Percentiles rank a stretch among this genome's conserved stretches.
Evolutionary conservation across 2,888 invertebrate genomes (phyloP).

Genomic region (Malachius bipustulatus): DNA sequence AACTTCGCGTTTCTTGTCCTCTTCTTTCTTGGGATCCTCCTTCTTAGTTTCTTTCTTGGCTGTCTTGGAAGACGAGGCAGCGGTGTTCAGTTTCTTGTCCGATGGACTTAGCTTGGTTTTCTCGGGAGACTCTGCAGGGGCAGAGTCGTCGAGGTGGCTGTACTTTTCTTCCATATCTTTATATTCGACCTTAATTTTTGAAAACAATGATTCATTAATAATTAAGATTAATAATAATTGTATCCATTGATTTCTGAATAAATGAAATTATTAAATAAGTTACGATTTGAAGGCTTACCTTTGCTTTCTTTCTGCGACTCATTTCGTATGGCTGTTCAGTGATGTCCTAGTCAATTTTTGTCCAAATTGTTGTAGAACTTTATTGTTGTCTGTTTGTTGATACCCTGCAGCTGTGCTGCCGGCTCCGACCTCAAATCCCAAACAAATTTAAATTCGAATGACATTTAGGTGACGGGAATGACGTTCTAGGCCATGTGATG

Average conservation of each 20-base stretch:
- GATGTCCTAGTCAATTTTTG: no score
- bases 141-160: constrained; percentile 48
- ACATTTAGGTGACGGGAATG: no score
- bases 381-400: no score
- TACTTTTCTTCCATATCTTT: constrained; percentile 58
- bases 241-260: no score
- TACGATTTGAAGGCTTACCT: constrained; percentile 24
- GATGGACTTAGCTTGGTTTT: constrained; percentile 45
- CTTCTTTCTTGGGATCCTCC: constrained; percentile 37
- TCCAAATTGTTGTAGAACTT: no score
- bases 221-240: no score
- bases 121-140: constrained; percentile 50
- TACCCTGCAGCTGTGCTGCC: no score
- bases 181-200: constrained; percentile 56
- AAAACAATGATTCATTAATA: no score
- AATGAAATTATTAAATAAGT: no score
- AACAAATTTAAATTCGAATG: no score
- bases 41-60: constrained; percentile 38
- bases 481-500: no score
- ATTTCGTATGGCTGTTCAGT: constrained; percentile 27
- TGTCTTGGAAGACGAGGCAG: constrained; percentile 39
- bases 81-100: constrained; percentile 41
- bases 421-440: no score
- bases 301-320: constrained; percentile 35
- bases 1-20: constrained; percentile 48